Base-by-base conservation (phyloP, 2,888 invertebrate genomes). In the Synergus japonicus region DNA sequence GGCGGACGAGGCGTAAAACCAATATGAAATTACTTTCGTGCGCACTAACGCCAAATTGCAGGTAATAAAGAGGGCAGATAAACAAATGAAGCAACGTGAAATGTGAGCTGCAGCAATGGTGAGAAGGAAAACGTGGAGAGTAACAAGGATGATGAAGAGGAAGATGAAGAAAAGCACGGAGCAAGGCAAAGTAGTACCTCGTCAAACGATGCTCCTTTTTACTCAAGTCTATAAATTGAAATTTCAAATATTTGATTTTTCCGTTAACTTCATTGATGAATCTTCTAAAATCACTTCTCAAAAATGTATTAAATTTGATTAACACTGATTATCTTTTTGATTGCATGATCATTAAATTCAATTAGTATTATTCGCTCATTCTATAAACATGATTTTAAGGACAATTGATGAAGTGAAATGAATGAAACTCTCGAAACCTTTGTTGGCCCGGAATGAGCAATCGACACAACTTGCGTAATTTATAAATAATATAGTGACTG, bases 21-120 rank as follows among this genome's bases (percentile, higher is more conserved):
- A 90, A 90, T 90, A 90, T 90, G 89, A 89, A 90, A 90, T 90
- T 90, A 90, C 86, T 87, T 86, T 89, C 87, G 88, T 89, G 89
- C 89, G 88, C 89, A 88, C 86, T 86, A 88, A 88, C 89, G 86
- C 89, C 88, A 90, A 90, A 90, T 90, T 90, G 88, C 89, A 86
- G 90, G 89, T 90, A 90, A 90, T 90, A 90, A 90, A 90, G 89
- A 85, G 87, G 85, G 87, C 88, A 90, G 90, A 90, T 90, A 90
- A 89, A 90, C 88, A 90, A 90, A 90, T 90, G 89, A 89, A 90
- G 88, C 87, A 90, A 87, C 87, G 88, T 85, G 88, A 88, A 46
- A 46, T 46, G 46, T 46, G 46, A 46, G 46, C 46, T 46, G 3
- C 46, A 46, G 13, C 85, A 86, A 83, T 84, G 82, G 84, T 86